Evolutionary conservation across 2,113 vertebrate species (phyloP).

Genomic region (Corydoras sp.): DNA sequence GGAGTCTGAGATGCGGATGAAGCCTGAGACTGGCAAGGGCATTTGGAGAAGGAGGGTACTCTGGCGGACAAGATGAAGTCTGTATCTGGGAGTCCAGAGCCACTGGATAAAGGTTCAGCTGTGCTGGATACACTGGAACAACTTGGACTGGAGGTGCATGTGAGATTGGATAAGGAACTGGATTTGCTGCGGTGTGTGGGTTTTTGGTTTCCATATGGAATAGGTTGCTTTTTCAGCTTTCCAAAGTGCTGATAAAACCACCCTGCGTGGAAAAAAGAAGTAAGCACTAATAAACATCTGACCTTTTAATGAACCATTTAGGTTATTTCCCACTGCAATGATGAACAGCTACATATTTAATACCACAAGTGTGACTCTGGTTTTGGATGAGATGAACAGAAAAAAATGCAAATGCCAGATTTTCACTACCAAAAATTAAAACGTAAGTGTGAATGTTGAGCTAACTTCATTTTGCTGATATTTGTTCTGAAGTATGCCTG

Average conservation of each 20-base stretch:
- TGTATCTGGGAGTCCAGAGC: not conserved
- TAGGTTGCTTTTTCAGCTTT: slow-evolving; percentile 33
- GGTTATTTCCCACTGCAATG: not conserved
- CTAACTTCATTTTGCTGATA: too few species aligned
- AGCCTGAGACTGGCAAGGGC: not conserved
- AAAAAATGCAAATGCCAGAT: too few species aligned
- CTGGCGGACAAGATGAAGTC: not conserved
- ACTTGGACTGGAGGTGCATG: not conserved
- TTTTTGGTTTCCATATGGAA: slow-evolving; percentile 6
- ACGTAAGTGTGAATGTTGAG: too few species aligned
- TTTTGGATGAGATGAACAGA: too few species aligned
- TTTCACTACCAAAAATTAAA: too few species aligned
- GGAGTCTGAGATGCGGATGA: not conserved
- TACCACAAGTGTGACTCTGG: not conserved
- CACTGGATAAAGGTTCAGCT: not conserved
- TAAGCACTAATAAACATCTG: not conserved
- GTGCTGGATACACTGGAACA: not conserved
- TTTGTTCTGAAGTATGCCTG: too few species aligned
- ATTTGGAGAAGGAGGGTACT: not conserved
- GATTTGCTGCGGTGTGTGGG: slow-evolving; percentile 12
- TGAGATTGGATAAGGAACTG: not conserved
- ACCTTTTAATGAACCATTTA: not conserved
- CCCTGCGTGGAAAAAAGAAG: slow-evolving; percentile 37
- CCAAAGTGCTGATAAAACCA: slow-evolving; percentile 50
- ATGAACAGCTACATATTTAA: not conserved